These are phyloP conservation scores for Apamea epomidion DNA, from an alignment of 2,888 invertebrate species.

Conservation along the genomic window DNA sequence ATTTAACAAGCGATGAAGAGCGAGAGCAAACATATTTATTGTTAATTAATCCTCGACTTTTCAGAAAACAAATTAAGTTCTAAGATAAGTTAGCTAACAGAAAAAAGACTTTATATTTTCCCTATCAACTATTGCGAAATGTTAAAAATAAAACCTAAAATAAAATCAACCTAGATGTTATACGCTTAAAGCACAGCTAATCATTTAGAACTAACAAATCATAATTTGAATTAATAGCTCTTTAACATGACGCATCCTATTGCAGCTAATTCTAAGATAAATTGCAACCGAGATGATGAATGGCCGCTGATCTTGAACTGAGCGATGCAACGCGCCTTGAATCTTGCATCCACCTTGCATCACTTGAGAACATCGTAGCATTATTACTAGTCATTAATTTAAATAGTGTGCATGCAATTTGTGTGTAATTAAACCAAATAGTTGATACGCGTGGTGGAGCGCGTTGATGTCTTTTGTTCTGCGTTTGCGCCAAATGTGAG, in stretches of 20 bases:
- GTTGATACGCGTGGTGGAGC: constrained; percentile 15
- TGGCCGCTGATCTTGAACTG: constrained; percentile 70
- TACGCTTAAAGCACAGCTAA: background rate
- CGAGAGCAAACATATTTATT: background rate
- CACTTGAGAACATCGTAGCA: constrained; percentile 43
- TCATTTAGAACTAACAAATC: constrained; percentile 15
- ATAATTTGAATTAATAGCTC: constrained; percentile 8
- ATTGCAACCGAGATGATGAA: constrained; percentile 61
- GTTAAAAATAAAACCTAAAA: background rate
- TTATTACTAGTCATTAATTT: constrained; percentile 58
- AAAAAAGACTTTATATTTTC: background rate
- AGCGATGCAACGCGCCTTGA: constrained; percentile 66
- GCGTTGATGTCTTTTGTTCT: constrained; percentile 71
- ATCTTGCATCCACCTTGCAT: constrained; percentile 63
- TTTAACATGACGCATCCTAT: constrained; percentile 3
- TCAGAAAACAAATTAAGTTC: too few species aligned
- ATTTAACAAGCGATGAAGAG: background rate
- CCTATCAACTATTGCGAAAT: background rate
- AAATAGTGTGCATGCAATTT: constrained; percentile 40
- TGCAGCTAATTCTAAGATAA: constrained; percentile 19
- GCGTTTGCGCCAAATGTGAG: background rate
- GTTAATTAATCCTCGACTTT: background rate
- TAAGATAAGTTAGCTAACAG: too few species aligned
- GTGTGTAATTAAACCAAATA: constrained; percentile 13
- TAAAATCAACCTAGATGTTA: background rate